Conservation (phyloP, 2,113 vertebrate genomes). For the Eulacestoma nigropectus region DNA sequence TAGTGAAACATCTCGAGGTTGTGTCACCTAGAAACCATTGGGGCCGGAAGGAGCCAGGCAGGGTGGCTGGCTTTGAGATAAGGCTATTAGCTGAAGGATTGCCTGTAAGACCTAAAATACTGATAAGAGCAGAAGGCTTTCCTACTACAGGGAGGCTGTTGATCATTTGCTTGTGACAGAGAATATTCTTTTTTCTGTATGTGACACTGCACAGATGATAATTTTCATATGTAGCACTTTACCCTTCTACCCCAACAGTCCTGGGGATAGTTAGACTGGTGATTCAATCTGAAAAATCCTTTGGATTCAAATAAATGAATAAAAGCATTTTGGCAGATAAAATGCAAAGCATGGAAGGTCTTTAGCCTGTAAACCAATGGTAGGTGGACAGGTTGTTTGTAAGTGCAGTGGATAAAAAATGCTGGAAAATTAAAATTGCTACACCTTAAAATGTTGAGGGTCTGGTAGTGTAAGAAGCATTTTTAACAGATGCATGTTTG, state of each 20-base stretch:
- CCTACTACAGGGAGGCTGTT: not conserved
- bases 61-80: not conserved
- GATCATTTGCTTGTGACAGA: not conserved
- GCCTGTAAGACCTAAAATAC: not conserved
- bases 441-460: not conserved
- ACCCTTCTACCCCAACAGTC: not conserved
- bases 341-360: not conserved
- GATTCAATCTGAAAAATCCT: not conserved
- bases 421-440: not conserved
- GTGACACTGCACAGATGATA: not conserved
- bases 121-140: not conserved
- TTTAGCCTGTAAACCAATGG: not conserved
- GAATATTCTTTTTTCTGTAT: not conserved
- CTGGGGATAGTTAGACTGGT: not conserved
- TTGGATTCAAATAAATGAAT: not conserved
- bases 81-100: not conserved
- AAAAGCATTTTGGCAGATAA: not conserved
- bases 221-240: not conserved
- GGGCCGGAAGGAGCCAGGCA: not conserved
- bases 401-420: not conserved
- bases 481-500: not conserved
- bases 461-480: not conserved
- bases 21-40: not conserved
- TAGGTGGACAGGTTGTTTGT: not conserved
- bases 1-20: not conserved